Conservation (phyloP, 2,888 invertebrate genomes). For the Automeris io region DNA sequence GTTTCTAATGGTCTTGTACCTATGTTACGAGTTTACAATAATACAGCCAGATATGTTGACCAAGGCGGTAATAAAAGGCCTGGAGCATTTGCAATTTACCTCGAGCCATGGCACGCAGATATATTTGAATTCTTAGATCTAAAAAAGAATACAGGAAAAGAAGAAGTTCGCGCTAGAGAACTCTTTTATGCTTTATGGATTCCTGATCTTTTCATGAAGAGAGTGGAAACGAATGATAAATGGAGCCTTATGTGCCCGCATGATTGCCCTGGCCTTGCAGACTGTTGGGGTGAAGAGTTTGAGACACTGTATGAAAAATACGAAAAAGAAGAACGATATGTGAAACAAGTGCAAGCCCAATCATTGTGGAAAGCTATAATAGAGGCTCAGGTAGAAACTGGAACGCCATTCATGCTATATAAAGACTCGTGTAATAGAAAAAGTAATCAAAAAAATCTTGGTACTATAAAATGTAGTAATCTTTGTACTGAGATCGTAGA, state of each 20-base stretch:
- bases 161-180: constrained; percentile 95
- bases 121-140: constrained; percentile 96
- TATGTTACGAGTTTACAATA: constrained; percentile 96
- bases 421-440: constrained; percentile 98
- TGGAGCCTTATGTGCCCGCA: constrained; percentile 99
- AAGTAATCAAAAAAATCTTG: constrained; percentile 98
- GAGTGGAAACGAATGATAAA: constrained; percentile 87
- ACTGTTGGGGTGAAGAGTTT: constrained; percentile 97
- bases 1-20: constrained; percentile 97
- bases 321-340: constrained; percentile 85
- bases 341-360: constrained; percentile 86
- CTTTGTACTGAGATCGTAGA: constrained; percentile 98
- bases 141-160: constrained; percentile 96
- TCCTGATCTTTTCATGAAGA: constrained; percentile 98
- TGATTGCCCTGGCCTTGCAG: constrained; percentile 91
- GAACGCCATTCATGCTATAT: constrained; percentile 97
- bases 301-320: constrained; percentile 91
- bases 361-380: constrained; percentile 95
- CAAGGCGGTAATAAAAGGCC: constrained; percentile 99
- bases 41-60: constrained; percentile 97
- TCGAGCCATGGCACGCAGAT: constrained; percentile 99
- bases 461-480: constrained; percentile 98
- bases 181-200: constrained; percentile 98
- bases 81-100: constrained; percentile 97
- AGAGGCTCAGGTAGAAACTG: constrained; percentile 97